Conservation (phyloP, 2,797 vertebrate genomes). For the Coranthus polyacanthus region DNA sequence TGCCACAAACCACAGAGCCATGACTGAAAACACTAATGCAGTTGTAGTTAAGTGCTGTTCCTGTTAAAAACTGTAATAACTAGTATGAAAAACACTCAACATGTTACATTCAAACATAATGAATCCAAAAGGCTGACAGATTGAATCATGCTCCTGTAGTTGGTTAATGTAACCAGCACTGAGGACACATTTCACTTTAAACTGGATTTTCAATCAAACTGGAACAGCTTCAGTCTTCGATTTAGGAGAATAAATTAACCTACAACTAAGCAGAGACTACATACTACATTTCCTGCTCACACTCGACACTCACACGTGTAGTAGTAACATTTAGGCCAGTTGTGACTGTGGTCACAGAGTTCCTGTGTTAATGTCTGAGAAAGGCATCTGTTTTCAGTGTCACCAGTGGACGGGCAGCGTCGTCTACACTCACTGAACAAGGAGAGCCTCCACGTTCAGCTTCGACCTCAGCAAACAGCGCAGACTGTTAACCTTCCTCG, state of each 20-base stretch:
- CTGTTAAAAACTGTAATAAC: no score
- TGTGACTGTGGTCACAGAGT: conserved; percentile 42
- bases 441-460: conserved; percentile 19
- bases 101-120: conserved; percentile 3
- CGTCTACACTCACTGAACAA: conserved; percentile 3
- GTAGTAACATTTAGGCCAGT: conserved; percentile 35
- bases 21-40: conserved; percentile 10
- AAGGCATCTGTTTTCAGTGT: conserved; percentile 66
- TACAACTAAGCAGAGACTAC: not conserved
- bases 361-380: conserved; percentile 41
- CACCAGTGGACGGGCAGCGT: conserved; percentile 32
- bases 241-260: not conserved
- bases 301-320: conserved; percentile 3
- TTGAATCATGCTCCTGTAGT: no score
- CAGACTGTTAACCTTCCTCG: conserved; percentile 5
- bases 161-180: no score
- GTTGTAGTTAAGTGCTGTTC: conserved; percentile 9
- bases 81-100: conserved; percentile 8
- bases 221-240: no score
- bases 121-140: not conserved
- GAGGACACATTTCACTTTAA: not conserved
- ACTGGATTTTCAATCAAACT: not conserved
- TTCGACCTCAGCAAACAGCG: conserved; percentile 10
- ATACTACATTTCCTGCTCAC: no score
- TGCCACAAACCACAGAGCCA: conserved; percentile 16